Evolutionary conservation across 2,113 vertebrate genomes (phyloP), one percentile per base, ranked within the genome.

Genomic region (Beaufortia kweichowensis): DNA sequence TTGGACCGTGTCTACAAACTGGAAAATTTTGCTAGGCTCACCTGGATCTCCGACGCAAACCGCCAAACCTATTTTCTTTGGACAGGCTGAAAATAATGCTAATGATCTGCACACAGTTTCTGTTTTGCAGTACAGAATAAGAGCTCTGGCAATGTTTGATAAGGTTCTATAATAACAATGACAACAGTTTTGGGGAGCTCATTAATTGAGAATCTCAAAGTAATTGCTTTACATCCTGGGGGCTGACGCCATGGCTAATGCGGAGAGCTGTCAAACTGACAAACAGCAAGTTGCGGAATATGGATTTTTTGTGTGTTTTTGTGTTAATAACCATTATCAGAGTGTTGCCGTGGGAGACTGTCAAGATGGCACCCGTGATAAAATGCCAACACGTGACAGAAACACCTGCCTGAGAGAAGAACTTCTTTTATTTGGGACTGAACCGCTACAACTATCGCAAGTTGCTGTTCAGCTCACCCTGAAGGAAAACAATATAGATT

Each of bases 361-460:
- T 91, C 90, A 90, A 89, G 90, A 92, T 91, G 88, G 88, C 87
- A 86, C 89, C 87, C 87, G 87, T 90, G 91, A 91, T 91, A 91
- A 90, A 91, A 91, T 81, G 84, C 86, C 86, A 89, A 88, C 89
- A 89, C 90, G 86, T 88, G 87, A 89, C 87, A 87, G 88, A 91
- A 91, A 76, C 89, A 89, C 88, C 88, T 91, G 90, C 85, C 89
- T 80, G 84, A 73, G n/a, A 89, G 88, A 85, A 83, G 83, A 89
- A 88, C 84, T 85, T 56, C 15, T 90, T 90, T 88, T 87, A 88
- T 90, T 89, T 86, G 74, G 83, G 86, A 89, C 85, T 84, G 78
- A 88, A 89, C 88, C 86, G 88, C 79, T 85, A 86, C 81, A 66
- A 84, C 84, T 86, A 86, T 87, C 89, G 86, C 81, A 78, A 79